A percentile compares a stretch with the other conserved stretches of the same genome.
Conservation (phyloP, 1,140 invertebrate species). For the Brachionus manjavacas region DNA sequence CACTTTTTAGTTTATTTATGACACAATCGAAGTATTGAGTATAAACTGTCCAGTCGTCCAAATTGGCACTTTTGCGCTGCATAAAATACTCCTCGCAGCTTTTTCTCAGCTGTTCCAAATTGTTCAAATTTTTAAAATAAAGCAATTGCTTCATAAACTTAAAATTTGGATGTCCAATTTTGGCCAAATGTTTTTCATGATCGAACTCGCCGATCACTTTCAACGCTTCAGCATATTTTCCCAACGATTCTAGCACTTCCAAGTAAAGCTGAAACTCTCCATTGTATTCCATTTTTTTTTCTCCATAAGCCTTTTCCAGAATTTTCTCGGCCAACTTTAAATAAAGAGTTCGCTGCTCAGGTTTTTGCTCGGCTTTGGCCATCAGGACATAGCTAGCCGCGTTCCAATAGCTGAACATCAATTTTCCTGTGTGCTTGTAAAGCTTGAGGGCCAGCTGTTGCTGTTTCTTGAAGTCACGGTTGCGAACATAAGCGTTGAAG, state of each 20-base stretch:
- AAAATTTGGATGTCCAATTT: slow-evolving; percentile 35
- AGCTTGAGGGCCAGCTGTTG: slow-evolving; percentile 21
- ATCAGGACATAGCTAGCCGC: slow-evolving; percentile 33
- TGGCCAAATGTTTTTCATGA: slow-evolving; percentile 11
- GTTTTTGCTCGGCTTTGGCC: not conserved
- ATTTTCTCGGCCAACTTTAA: slow-evolving; percentile 32
- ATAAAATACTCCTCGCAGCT: not conserved
- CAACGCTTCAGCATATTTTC: not conserved
- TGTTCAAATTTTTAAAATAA: slow-evolving; percentile 34
- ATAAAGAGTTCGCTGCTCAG: not conserved
- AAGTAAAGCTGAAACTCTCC: slow-evolving; percentile 35
- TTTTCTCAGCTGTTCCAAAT: not conserved
- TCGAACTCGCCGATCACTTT: slow-evolving; percentile 6
- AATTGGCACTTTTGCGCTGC: not conserved
- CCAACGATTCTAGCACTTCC: not conserved
- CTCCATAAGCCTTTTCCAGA: slow-evolving; percentile 4
- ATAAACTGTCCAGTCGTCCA: slow-evolving; percentile 23
- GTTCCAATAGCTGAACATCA: slow-evolving; percentile 33
- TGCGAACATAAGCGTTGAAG: slow-evolving; percentile 25
- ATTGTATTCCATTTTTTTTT: slow-evolving; percentile 39
- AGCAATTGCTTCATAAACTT: not conserved
- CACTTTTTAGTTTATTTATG: not conserved
- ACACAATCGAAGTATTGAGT: not conserved
- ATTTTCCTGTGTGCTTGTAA: slow-evolving; percentile 20
- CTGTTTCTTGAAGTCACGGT: slow-evolving; percentile 35